Conservation (phyloP, 1,140 invertebrate genomes). For the Drosophila kohkoa region DNA sequence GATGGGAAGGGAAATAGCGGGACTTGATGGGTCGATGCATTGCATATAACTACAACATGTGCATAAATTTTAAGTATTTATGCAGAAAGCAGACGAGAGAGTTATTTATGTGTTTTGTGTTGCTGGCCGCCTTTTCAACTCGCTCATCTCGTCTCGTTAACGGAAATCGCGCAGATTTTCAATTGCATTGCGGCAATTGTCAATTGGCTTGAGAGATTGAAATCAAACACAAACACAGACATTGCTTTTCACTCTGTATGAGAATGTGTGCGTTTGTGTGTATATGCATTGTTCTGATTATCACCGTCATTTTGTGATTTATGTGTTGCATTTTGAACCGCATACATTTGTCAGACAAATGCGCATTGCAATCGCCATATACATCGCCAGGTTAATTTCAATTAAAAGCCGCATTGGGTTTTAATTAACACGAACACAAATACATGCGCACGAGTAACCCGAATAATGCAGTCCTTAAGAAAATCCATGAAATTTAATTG, state of each 20-base stretch:
- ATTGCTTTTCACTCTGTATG: neutral
- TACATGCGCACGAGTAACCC: neutral
- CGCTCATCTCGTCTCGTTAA: constrained; percentile 46
- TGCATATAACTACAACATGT: constrained; percentile 25
- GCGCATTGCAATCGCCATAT: constrained; percentile 44
- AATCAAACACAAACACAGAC: constrained; percentile 39
- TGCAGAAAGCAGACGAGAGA: constrained; percentile 51
- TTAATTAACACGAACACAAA: constrained; percentile 62
- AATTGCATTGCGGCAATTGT: constrained; percentile 76
- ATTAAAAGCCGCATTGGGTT: constrained; percentile 65
- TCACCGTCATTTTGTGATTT: constrained; percentile 70
- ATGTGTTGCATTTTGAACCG: constrained; percentile 73
- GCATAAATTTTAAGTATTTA: constrained; percentile 75
- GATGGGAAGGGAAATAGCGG: neutral
- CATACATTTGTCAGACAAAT: constrained; percentile 62
- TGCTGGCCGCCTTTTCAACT: constrained; percentile 40
- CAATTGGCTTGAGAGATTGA: constrained; percentile 78
- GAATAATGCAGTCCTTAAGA: constrained; percentile 3
- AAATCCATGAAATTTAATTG: constrained; percentile 8
- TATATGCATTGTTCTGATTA: constrained; percentile 70
- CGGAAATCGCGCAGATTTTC: constrained; percentile 76
- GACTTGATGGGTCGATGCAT: neutral
- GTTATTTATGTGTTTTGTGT: constrained; percentile 58
- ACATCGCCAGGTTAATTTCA: constrained; percentile 72
- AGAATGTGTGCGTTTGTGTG: constrained; percentile 5